Percentiles rank a stretch among this genome's conserved stretches.
phyloP scores from a whole-genome alignment of 2,113 vertebrate genomes.

The Balaenoptera acutorostrata region DNA sequence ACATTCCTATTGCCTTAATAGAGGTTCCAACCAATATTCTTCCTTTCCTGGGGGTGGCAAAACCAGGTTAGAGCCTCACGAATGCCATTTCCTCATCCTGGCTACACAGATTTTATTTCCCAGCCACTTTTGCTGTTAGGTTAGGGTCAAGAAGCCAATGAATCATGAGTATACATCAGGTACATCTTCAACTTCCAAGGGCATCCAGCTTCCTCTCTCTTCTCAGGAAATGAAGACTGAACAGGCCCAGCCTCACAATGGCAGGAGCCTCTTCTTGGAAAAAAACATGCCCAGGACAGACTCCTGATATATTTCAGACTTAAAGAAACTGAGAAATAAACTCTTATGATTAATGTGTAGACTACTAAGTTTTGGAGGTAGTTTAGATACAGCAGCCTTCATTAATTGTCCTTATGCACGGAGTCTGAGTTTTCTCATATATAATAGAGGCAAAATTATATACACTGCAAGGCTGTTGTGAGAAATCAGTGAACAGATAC shows the following conservation, averaged over 20 bases:
- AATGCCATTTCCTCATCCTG: neutral
- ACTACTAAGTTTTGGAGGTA: neutral
- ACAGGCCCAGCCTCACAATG: neutral
- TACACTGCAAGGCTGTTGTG: neutral
- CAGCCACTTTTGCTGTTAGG: neutral
- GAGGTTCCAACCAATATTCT: neutral
- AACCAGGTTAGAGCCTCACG: neutral
- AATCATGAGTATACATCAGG: neutral
- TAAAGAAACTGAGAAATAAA: neutral
- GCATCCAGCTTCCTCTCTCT: neutral
- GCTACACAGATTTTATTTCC: neutral
- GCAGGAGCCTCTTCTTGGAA: neutral
- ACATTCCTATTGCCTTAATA: no score
- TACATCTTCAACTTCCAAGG: neutral
- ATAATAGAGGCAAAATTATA: neutral
- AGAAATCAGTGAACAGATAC: neutral
- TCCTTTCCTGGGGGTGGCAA: neutral
- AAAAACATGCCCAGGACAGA: neutral
- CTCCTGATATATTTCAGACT: neutral
- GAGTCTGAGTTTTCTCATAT: neutral
- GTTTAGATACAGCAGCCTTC: neutral
- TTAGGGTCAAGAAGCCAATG: neutral
- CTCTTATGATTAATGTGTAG: neutral
- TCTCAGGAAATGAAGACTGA: neutral
- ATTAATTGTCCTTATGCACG: neutral